Evolutionary conservation across 1,140 invertebrate genomes (phyloP), one percentile per base, ranked within the genome.

Genomic region (Drosophila dunni): DNA sequence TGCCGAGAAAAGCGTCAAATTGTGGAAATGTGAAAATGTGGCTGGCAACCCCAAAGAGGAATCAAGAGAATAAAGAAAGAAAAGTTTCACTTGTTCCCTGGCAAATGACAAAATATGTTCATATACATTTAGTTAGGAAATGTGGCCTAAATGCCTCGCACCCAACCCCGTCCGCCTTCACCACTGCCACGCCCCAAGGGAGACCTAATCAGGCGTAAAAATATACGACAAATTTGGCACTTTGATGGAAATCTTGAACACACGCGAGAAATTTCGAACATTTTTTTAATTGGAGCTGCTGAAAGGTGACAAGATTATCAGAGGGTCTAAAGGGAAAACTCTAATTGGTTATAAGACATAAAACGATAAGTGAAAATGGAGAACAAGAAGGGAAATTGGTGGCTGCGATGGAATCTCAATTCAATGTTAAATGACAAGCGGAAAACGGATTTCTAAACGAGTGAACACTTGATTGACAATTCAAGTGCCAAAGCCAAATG

Each of bases 371-470:
- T 11, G 40, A 24, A 3, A 36, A 17, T 65, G 20, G 64, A 46
- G 24, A 10, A 38, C 9, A 29, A 10, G 29, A 40, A 40, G 44
- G 15, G 13, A 50, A 17, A 40, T 3, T 3, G 11, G 38, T 10
- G 10, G 11, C 61, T 42, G 15, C 13, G 6, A 29, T 29, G 62
- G 61, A 75, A 70, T 51, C 48, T 36, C 50, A 50, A 79, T 42
- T 66, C 63, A 80, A 79, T 73, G 61, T 66, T 67, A 82, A 88
- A 83, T 70, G 83, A 89, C 65, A 68, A 74, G 79, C 79, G 84
- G 84, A 86, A 86, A 86, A 86, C 79, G 83, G 84, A 86, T 86
- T 83, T 86, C 79, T 83, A 72, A 72, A 40, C 83, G 76, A 86
- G 20, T 75, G 77, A 74, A 50, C 70, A 44, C 36, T 57, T 78